A percentile compares a stretch with the other conserved stretches of the same genome.
Evolutionary conservation across 2,888 invertebrate species (phyloP).

Genomic region (Ichneumoninae sp.): DNA sequence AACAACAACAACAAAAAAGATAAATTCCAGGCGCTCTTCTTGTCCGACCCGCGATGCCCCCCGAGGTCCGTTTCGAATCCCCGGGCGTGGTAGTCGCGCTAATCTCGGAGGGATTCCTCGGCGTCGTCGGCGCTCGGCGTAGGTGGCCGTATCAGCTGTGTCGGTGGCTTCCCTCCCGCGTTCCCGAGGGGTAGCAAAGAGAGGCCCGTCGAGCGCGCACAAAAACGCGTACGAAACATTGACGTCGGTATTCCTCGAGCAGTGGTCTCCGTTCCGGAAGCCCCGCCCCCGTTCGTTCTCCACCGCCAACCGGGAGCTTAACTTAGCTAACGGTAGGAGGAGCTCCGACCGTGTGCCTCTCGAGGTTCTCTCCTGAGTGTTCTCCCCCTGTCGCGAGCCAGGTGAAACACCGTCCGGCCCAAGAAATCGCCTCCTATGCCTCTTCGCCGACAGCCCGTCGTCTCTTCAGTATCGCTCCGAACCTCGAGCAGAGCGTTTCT

Average conservation of each 20-base stretch:
- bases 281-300: conserved; percentile 81
- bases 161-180: neutral
- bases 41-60: neutral
- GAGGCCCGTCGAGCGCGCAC: conserved; percentile 60
- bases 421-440: conserved; percentile 58
- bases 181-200: conserved; percentile 51
- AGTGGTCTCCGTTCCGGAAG: conserved; percentile 78
- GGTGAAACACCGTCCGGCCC: conserved; percentile 49
- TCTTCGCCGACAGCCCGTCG: conserved; percentile 58
- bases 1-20: neutral
- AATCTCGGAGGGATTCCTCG: neutral
- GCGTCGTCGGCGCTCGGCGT: conserved; percentile 19
- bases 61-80: neutral
- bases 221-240: conserved; percentile 45
- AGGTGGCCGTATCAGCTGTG: conserved; percentile 39
- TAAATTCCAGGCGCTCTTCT: neutral
- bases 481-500: conserved; percentile 73
- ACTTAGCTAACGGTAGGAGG: conserved; percentile 80
- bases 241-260: conserved; percentile 53
- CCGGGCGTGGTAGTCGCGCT: neutral
- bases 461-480: conserved; percentile 75
- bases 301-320: conserved; percentile 80
- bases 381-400: conserved; percentile 57
- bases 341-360: conserved; percentile 73
- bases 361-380: conserved; percentile 20